Evolutionary conservation across 2,113 vertebrate genomes (phyloP).

Genomic region (Electrona antarctica): DNA sequence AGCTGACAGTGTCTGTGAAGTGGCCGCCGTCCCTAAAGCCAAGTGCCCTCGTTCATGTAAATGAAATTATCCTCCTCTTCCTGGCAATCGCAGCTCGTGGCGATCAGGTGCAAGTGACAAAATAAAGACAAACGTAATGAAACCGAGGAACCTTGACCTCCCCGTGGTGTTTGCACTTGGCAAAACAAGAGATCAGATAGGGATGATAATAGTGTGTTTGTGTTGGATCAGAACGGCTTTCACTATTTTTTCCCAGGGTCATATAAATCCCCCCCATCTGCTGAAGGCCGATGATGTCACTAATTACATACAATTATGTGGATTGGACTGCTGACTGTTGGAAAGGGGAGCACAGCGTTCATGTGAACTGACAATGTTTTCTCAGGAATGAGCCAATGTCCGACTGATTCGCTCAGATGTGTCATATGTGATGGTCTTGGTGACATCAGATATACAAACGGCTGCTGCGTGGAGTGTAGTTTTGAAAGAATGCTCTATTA

Average conservation of each 20-base stretch:
- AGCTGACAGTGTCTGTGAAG: neutral
- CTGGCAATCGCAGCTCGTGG: too few species aligned
- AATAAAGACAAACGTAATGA: neutral
- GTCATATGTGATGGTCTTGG: too few species aligned
- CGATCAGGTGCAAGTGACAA: too few species aligned
- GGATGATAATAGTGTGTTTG: neutral
- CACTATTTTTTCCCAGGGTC: conserved; percentile 7
- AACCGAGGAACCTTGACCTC: neutral
- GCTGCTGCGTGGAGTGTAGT: neutral
- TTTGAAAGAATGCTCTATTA: neutral
- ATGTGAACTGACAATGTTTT: neutral
- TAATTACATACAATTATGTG: conserved; percentile 22
- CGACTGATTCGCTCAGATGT: too few species aligned
- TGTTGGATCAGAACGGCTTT: conserved; percentile 11
- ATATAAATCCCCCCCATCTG: conserved; percentile 13
- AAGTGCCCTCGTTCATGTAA: neutral
- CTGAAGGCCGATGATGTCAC: conserved; percentile 9
- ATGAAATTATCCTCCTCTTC: neutral
- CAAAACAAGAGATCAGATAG: neutral
- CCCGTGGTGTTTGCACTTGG: neutral
- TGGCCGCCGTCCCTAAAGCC: neutral
- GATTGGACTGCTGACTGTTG: neutral
- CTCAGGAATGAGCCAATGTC: neutral
- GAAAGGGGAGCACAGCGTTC: neutral
- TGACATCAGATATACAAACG: neutral